Evolutionary conservation across 2,797 vertebrate species (phyloP).

Genomic region (Alexandromys oeconomus): DNA sequence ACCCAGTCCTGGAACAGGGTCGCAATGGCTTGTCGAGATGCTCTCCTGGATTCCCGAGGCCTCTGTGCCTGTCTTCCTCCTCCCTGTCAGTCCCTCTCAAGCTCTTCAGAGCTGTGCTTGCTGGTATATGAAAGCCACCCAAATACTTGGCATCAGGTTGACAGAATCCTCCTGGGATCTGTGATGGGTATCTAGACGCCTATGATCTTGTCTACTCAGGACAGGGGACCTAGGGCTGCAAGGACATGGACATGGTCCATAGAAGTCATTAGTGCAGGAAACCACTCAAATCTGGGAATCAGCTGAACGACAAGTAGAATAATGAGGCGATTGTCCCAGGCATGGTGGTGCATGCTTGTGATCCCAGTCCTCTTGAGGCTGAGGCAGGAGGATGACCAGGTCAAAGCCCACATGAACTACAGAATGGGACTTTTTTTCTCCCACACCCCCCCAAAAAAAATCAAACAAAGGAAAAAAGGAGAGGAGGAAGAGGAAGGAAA

Average conservation of each 20-base stretch:
- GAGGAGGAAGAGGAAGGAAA: not conserved
- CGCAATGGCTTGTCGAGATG: too few relatives aligned
- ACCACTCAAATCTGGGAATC: not conserved
- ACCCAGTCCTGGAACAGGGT: not conserved
- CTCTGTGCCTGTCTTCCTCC: not conserved
- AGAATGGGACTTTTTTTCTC: not conserved
- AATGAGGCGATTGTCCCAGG: not conserved
- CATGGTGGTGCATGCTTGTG: not conserved
- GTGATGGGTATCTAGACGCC: not conserved
- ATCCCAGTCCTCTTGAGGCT: not conserved
- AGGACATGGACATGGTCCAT: too few relatives aligned
- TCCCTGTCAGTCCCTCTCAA: not conserved
- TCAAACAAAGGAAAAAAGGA: not conserved
- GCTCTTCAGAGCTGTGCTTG: not conserved
- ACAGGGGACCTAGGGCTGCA: not conserved
- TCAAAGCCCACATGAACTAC: not conserved
- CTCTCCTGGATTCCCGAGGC: not conserved
- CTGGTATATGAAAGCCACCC: not conserved
- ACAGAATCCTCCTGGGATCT: not conserved
- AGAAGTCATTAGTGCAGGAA: not conserved
- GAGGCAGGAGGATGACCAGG: not conserved
- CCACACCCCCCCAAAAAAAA: not conserved
- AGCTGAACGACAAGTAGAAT: not conserved
- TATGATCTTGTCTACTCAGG: not conserved
- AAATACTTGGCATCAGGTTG: not conserved